phyloP scores from a whole-genome alignment of 2,888 invertebrate genomes.

The Emmelina monodactyla region DNA sequence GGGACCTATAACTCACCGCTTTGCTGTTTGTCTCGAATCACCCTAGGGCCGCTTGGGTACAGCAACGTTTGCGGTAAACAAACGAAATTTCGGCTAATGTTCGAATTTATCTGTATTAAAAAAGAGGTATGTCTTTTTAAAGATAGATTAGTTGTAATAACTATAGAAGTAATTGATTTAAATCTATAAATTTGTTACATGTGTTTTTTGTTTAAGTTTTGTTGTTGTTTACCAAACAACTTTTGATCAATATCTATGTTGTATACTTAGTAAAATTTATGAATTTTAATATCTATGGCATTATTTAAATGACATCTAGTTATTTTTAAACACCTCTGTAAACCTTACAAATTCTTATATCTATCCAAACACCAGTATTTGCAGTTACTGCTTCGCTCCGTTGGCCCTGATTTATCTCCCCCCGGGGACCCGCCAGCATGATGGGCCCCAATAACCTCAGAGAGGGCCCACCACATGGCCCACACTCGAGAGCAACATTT shows the following conservation, averaged over 20 bases:
- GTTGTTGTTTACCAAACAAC: too few relatives aligned
- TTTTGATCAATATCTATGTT: too few relatives aligned
- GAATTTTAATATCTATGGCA: too few relatives aligned
- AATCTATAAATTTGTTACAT: too few relatives aligned
- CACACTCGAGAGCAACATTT: constrained; percentile 12
- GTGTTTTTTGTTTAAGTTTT: too few relatives aligned
- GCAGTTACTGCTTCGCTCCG: constrained; percentile 7
- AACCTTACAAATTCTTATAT: too few relatives aligned
- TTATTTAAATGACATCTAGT: too few relatives aligned
- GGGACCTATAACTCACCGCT: constrained; percentile 13
- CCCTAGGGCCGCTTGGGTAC: constrained; percentile 1
- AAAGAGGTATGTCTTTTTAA: too few relatives aligned
- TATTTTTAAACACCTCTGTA: too few relatives aligned
- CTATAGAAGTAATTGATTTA: too few relatives aligned
- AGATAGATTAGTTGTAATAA: too few relatives aligned
- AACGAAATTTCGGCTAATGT: constrained; percentile 3
- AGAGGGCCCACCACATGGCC: constrained; percentile 10
- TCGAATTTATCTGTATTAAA: constrained; percentile 2
- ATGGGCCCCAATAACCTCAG: constrained; percentile 2
- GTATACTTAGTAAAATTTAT: too few relatives aligned
- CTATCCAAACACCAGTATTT: background rate
- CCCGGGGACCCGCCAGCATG: constrained; percentile 13
- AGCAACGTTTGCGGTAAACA: constrained; percentile 1
- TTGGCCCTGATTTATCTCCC: constrained; percentile 20
- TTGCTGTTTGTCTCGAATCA: constrained; percentile 4